Evolutionary conservation across 2,797 vertebrate species (phyloP).

Genomic region (Enoplosus armatus): DNA sequence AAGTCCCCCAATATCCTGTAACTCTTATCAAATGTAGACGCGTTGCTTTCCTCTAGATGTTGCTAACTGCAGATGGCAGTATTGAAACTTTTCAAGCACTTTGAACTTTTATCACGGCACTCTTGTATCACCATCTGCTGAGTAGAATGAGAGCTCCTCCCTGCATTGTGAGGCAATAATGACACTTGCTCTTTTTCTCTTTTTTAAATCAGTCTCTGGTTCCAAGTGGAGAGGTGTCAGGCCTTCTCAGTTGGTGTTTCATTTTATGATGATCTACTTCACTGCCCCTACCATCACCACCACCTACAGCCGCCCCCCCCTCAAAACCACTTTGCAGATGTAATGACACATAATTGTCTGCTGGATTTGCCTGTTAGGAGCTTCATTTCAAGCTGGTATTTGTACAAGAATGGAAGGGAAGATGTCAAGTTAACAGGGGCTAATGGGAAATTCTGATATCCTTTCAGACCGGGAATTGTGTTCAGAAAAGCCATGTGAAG

Average conservation of each 20-base stretch:
- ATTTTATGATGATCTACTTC: conserved; percentile 67
- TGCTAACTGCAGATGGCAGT: conserved; percentile 49
- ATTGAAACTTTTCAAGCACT: conserved; percentile 48
- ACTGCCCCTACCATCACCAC: conserved; percentile 29
- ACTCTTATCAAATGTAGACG: conserved; percentile 1
- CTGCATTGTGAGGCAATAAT: conserved; percentile 30
- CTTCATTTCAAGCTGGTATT: conserved; percentile 67
- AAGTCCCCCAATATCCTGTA: neutral
- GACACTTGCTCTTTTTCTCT: neutral
- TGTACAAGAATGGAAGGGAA: conserved; percentile 66
- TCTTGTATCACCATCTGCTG: conserved; percentile 31
- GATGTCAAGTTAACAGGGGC: conserved; percentile 70
- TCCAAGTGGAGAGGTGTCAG: conserved; percentile 58
- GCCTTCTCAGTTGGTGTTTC: conserved; percentile 62
- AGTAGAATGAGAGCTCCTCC: conserved; percentile 27
- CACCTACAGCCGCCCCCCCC: conserved; percentile 44
- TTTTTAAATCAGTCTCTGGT: conserved; percentile 44
- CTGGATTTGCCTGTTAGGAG: conserved; percentile 64
- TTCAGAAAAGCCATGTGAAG: conserved; percentile 43
- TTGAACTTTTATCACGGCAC: conserved; percentile 33
- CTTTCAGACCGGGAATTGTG: conserved; percentile 41
- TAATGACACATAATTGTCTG: conserved; percentile 75
- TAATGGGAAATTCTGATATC: conserved; percentile 70
- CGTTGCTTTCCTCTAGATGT: neutral
- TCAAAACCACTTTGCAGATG: conserved; percentile 71